phyloP scores from a whole-genome alignment of 2,888 invertebrate genomes.

The Amiota communis region DNA sequence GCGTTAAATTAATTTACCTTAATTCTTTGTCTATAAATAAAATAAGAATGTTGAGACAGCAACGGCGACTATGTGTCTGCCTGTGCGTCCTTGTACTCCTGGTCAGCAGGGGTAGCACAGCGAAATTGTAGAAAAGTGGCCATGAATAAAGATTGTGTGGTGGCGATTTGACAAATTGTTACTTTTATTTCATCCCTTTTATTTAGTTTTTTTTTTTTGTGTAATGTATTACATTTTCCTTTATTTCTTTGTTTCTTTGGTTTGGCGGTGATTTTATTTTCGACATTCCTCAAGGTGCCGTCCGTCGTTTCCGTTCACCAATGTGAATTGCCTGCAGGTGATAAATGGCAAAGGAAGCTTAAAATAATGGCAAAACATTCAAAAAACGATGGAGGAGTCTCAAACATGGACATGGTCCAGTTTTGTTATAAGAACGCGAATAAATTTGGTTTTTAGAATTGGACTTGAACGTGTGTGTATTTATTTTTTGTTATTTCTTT shows the following conservation, averaged over 20 bases:
- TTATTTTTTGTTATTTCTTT: slow-evolving; percentile 16
- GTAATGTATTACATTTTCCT: background rate
- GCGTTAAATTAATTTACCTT: slow-evolving; percentile 52
- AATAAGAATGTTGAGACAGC: slow-evolving; percentile 8
- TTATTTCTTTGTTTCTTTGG: background rate
- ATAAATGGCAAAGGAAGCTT: slow-evolving; percentile 60
- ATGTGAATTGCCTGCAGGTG: slow-evolving; percentile 52
- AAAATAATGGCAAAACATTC: slow-evolving; percentile 63
- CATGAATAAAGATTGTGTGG: slow-evolving; percentile 52
- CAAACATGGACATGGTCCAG: no score
- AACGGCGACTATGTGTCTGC: background rate
- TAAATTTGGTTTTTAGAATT: background rate
- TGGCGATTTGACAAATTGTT: slow-evolving; percentile 64
- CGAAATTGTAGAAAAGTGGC: slow-evolving; percentile 15
- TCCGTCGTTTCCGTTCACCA: background rate
- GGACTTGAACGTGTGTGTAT: background rate
- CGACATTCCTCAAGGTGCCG: slow-evolving; percentile 3
- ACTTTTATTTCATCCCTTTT: slow-evolving; percentile 47
- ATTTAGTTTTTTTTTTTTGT: background rate
- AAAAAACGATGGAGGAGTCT: background rate
- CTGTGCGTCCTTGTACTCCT: no score
- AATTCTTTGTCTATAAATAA: slow-evolving; percentile 37
- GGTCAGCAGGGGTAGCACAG: background rate
- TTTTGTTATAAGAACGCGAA: background rate
- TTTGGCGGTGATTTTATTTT: slow-evolving; percentile 10